Base-by-base conservation (phyloP, 2,797 vertebrate species). In the Fratercula arctica region DNA sequence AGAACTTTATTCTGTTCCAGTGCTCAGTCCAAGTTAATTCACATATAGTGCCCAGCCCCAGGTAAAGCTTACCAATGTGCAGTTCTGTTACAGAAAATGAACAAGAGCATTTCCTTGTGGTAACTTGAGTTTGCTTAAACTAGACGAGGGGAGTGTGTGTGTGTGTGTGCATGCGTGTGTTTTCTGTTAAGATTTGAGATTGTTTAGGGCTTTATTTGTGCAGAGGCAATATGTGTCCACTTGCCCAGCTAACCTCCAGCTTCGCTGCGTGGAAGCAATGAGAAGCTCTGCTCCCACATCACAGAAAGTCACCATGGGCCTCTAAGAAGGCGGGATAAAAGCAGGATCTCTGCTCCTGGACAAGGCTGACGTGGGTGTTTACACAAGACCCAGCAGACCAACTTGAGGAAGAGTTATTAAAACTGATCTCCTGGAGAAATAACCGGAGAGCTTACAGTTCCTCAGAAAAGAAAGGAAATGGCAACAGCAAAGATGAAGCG, bases 401-500 rank as follows among this genome's bases (percentile, higher is more conserved):
- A 67, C 63, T 61, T 70, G 85, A 87, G 86, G 72, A 92, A 61
- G 78, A 82, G 41, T 93, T 95, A 92, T 73, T 96, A 96, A 97
- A 97, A 94, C 74, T 70, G 80, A 56, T 94, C 85, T 97, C 72
- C 83, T 43, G 8, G 69, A 97, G 92, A 93, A 96, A 95, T 77
- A 89, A 72, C 60, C 29, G 20, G 61, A 91, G 70, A 83, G 51
- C 72, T 85, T 69, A 84, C 60, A 89, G 88, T 77, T 94, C 88
- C 89, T 97, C 87, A 93, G 95, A 89, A 91, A 85, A 88, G 87
- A 94, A 95, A 84, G 89, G 89, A 87, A 95, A 95, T 45, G 48
- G 89, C 19, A 53, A 51, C 76, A 63, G 93, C 84, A 91, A 97
- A 94, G 97, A 93, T 9, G 43, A 96, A 96, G 93, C 23, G 63